Conservation (phyloP, 2,888 invertebrate species). For the Gymnoscelis rufifasciata region DNA sequence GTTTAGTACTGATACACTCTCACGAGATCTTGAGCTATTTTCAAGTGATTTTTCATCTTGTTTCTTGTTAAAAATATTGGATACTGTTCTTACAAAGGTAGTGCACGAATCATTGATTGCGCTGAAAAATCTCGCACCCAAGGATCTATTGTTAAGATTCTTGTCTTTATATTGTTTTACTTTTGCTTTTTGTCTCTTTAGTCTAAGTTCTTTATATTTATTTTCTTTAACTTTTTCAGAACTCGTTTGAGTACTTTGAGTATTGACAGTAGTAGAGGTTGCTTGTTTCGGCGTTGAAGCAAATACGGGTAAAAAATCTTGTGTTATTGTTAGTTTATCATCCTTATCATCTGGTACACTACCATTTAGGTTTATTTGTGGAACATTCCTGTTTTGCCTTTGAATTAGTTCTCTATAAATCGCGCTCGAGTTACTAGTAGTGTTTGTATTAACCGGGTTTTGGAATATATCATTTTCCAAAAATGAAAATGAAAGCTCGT, state of each 20-base stretch:
- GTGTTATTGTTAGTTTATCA: slow-evolving; percentile 12
- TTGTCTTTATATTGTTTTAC: slow-evolving; percentile 20
- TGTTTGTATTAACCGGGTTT: slow-evolving; percentile 1
- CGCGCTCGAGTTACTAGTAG: neutral
- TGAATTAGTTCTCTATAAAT: slow-evolving; percentile 5
- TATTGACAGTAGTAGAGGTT: slow-evolving; percentile 3
- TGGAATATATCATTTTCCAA: slow-evolving; percentile 22
- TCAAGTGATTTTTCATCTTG: slow-evolving; percentile 4
- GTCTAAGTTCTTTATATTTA: slow-evolving; percentile 11
- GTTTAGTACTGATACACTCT: neutral
- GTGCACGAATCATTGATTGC: slow-evolving; percentile 62
- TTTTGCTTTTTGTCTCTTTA: slow-evolving; percentile 17
- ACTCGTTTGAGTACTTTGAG: slow-evolving; percentile 2
- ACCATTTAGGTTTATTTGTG: slow-evolving; percentile 1
- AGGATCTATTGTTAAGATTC: slow-evolving; percentile 36
- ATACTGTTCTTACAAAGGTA: slow-evolving; percentile 53
- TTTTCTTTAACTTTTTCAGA: slow-evolving; percentile 6
- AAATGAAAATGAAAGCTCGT: slow-evolving; percentile 39
- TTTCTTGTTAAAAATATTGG: slow-evolving; percentile 49
- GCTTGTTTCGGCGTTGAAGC: slow-evolving; percentile 53
- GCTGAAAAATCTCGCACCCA: slow-evolving; percentile 50
- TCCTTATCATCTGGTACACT: slow-evolving; percentile 5
- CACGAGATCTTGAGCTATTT: neutral
- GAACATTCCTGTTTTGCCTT: slow-evolving; percentile 2
- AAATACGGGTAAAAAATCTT: slow-evolving; percentile 45